These are phyloP conservation scores for Crenuchus spilurus DNA, from an alignment of 2,797 vertebrate genomes.

Conservation along the genomic window DNA sequence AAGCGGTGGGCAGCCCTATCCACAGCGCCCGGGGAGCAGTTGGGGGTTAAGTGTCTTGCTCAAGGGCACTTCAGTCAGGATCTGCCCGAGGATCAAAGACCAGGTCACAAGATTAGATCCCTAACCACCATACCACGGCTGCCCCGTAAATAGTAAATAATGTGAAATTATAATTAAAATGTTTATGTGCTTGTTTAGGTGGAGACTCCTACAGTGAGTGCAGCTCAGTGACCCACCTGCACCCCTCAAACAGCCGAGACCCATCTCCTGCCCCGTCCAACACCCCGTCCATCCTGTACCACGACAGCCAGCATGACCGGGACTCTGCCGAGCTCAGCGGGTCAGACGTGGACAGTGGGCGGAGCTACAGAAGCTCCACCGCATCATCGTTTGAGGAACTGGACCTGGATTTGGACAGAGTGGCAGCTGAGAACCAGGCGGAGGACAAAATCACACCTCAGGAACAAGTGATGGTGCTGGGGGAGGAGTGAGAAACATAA, in stretches of 20 bases:
- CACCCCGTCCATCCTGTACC: not conserved
- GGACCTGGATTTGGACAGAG: slow-evolving; percentile 73
- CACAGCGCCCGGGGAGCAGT: no score
- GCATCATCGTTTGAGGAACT: slow-evolving; percentile 84
- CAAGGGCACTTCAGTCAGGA: no score
- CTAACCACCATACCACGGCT: no score
- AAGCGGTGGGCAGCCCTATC: no score
- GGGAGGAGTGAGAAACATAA: slow-evolving; percentile 73
- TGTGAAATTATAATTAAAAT: no score
- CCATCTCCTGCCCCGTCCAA: slow-evolving; percentile 73
- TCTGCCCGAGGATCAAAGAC: no score
- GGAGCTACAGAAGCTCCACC: slow-evolving; percentile 76
- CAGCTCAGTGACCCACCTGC: slow-evolving; percentile 83
- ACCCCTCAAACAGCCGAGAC: slow-evolving; percentile 78
- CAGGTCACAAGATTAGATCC: no score
- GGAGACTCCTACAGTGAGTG: slow-evolving; percentile 83
- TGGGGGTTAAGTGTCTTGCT: no score
- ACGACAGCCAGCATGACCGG: slow-evolving; percentile 4
- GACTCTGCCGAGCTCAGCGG: slow-evolving; percentile 25
- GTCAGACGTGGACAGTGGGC: slow-evolving; percentile 30
- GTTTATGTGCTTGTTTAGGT: slow-evolving; percentile 59
- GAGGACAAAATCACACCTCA: slow-evolving; percentile 62
- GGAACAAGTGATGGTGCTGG: slow-evolving; percentile 68
- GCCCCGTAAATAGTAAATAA: no score
- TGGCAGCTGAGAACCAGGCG: slow-evolving; percentile 58